Percentiles rank a stretch among this genome's conserved stretches.
phyloP scores from a whole-genome alignment of 92 coral and sea anemone species.

The Parazoanthus swiftii region DNA sequence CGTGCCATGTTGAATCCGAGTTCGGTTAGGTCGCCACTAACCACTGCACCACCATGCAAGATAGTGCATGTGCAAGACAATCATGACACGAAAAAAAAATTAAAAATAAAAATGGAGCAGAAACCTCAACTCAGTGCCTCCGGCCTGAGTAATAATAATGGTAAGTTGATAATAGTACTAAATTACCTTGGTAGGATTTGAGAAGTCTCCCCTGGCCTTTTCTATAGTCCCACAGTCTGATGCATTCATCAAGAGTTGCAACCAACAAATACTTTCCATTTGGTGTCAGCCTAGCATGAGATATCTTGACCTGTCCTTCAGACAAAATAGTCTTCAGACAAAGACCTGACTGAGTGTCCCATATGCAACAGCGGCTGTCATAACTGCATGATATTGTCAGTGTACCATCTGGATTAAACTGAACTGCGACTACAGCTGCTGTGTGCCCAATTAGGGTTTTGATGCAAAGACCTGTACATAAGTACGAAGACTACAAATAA shows the following conservation, averaged over 20 bases:
- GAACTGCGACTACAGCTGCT: conserved; percentile 56
- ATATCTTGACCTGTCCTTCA: conserved; percentile 30
- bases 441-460: conserved; percentile 60
- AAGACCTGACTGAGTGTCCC: conserved; percentile 60
- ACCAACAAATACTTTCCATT: conserved; percentile 65
- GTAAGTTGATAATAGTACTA: background rate
- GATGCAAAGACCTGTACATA: conserved; percentile 48
- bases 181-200: conserved; percentile 57
- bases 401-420: conserved; percentile 53
- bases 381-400: conserved; percentile 54
- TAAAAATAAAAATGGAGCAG: no score
- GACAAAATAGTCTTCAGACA: conserved; percentile 50
- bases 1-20: no score
- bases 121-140: no score
- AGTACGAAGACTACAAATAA: no score
- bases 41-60: no score
- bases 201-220: conserved; percentile 60
- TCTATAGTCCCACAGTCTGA: conserved; percentile 68
- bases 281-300: conserved; percentile 67
- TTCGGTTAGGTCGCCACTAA: no score
- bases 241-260: conserved; percentile 57
- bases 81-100: no score
- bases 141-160: background rate
- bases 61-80: no score
- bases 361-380: conserved; percentile 56